Evolutionary conservation across 2,113 vertebrate species (phyloP), one percentile per base, ranked within the genome.

Genomic region (Tychaedon coryphoeus): DNA sequence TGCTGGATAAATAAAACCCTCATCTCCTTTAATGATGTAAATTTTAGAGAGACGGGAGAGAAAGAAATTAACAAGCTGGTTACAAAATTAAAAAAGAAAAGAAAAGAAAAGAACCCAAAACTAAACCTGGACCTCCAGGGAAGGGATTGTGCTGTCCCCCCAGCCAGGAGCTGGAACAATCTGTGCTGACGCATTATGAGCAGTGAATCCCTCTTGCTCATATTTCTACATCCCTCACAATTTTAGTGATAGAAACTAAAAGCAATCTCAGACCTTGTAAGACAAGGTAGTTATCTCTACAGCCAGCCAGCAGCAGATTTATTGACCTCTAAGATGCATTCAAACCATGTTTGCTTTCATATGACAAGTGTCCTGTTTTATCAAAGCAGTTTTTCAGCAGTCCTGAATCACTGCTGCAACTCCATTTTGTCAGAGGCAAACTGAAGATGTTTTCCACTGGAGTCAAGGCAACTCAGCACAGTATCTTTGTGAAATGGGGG

Each of bases 251-350:
- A 76, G 11, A 80, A 76, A 88, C 62, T 33, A 43, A 71, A 90
- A 79, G 50, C 78, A 47, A 19, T 88, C 67, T 70, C 58, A n/a
- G 82, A 26, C 75, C 66, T 76, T 92, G 74, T 86, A 86, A 73
- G 85, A 86, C 90, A 88, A 93, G 88, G 66, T 70, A 88, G 78
- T 86, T 96, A 88, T 73, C 54, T 79, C 78, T 16, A 8, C 45
- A 57, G 85, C 78, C 88, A 95, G 81, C 34, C 84, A 93, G 81
- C 57, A 88, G 85, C 88, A 79, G 86, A 93, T 97, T 95, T 97
- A 97, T 66, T 79, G 82, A 42, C 64, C 90, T 71, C 87, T 23
- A 47, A 29, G 90, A 43, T 10, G 38, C 53, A 61, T 92, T 88
- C 58, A 88, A 73, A 58, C 45, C 15, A 5, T 90, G 90, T 93